A percentile compares a stretch with the other conserved stretches of the same genome.
Evolutionary conservation across 2,113 vertebrate species (phyloP).

Genomic region (Petromus typicus): DNA sequence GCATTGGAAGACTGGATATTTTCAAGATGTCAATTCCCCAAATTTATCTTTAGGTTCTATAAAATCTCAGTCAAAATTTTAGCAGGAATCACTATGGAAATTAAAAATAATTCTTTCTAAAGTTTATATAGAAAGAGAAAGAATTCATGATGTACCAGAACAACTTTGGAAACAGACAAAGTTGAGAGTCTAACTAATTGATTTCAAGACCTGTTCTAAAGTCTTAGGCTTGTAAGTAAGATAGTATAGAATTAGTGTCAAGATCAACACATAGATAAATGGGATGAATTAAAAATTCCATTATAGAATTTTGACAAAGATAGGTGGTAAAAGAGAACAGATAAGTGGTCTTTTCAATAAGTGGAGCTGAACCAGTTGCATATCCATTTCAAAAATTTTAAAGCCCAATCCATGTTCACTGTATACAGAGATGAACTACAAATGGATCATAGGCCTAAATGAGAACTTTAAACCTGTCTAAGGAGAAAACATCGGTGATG

Average conservation of each 20-base stretch:
- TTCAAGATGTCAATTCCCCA: not conserved
- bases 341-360: not conserved
- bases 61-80: not conserved
- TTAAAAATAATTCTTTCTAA: not conserved
- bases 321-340: not conserved
- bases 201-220: conserved; percentile 14
- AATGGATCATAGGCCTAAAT: not conserved
- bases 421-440: not conserved
- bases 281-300: not conserved
- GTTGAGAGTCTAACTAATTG: not conserved
- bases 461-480: not conserved
- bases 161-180: not conserved
- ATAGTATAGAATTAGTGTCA: not conserved
- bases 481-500: not conserved
- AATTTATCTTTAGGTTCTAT: not conserved
- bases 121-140: not conserved
- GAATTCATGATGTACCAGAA: not conserved
- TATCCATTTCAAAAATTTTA: not conserved
- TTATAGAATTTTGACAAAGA: not conserved
- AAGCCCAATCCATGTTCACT: not conserved
- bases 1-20: not conserved
- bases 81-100: not conserved
- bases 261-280: conserved; percentile 10
- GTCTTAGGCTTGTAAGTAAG: not conserved
- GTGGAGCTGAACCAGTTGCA: not conserved